Base-by-base conservation (phyloP, 1,140 invertebrate genomes). In the Drosophila funebris region DNA sequence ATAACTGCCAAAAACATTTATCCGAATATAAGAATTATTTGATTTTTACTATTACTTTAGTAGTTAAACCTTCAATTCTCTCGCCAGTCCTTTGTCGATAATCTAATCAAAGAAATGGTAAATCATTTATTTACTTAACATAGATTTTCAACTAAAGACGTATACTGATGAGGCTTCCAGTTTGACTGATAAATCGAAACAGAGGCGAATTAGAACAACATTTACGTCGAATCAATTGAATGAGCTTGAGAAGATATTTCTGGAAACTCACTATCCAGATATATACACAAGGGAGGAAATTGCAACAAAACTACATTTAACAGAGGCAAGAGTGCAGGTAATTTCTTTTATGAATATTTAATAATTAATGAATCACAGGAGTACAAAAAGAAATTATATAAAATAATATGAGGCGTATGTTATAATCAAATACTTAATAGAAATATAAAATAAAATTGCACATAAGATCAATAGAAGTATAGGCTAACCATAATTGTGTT, bases 261-360 rank as follows among this genome's bases (percentile, higher is more conserved):
- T 97, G 92, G 98, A 99, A 92, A 99, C 98, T 4, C 98, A 99
- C 92, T 99, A 99, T 93, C 98, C 98, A 9, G 98, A 99, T 92
- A 99, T 99, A 83, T 99, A 99, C 92, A 99, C 98, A n/a, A 93
- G 98, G 73, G 98, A 99, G 92, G 98, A 99, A 92, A 98, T 99
- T 73, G 98, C 98, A 24, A 97, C 98, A 95, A 98, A 98, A 93
- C 98, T 99, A 77, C 98, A 99, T 92, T 94, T 99, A 58, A 99
- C 98, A 4, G 98, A 99, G 93, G 98, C 98, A 14, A 94, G 98
- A 92, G 98, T 99, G 22, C 98, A 99, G 95, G 98, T 99, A 92
- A 93, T 31, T 52, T 7, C n/a, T n/a, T n/a, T n/a, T n/a, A n/a
- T n/a, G n/a, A n/a, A n/a, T n/a, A n/a, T n/a, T 27, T 29, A 29